A percentile compares a stretch with the other conserved stretches of the same genome.
Evolutionary conservation across 1,140 invertebrate genomes (phyloP).

Genomic region (Charaxes varanes): DNA sequence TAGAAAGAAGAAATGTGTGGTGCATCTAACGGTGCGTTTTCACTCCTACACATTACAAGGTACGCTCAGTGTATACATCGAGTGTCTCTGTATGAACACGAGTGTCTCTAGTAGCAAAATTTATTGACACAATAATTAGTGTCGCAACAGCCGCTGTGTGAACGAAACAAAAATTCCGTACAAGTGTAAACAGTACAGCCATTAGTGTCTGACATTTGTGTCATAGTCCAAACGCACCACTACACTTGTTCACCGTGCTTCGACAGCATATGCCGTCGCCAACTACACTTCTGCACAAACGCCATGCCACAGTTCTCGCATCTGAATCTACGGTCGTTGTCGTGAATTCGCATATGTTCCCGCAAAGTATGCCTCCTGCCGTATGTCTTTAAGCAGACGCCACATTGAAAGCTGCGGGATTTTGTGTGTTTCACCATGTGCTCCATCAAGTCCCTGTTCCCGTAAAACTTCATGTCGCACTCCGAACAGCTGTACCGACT

Average conservation of each 20-base stretch:
- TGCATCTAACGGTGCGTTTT: too few relatives aligned
- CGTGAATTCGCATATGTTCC: constrained; percentile 74
- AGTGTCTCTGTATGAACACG: too few relatives aligned
- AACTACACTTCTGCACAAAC: constrained; percentile 43
- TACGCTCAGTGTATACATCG: too few relatives aligned
- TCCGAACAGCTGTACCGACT: constrained; percentile 32
- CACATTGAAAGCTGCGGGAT: constrained; percentile 71
- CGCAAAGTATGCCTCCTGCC: constrained; percentile 67
- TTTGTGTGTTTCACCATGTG: constrained; percentile 75
- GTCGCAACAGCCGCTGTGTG: too few relatives aligned
- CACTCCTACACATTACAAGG: too few relatives aligned
- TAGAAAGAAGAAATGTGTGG: too few relatives aligned
- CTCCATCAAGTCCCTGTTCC: constrained; percentile 23
- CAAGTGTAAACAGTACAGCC: too few relatives aligned
- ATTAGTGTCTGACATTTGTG: too few relatives aligned
- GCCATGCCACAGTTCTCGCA: constrained; percentile 46
- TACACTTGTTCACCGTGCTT: constrained; percentile 28
- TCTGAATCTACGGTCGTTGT: constrained; percentile 36
- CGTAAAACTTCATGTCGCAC: constrained; percentile 57
- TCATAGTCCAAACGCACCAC: too few relatives aligned
- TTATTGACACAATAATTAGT: too few relatives aligned
- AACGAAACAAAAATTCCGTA: too few relatives aligned
- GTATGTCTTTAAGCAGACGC: constrained; percentile 77
- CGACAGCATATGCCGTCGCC: constrained; percentile 30
- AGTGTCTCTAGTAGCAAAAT: too few relatives aligned